phyloP scores from a whole-genome alignment of 2,888 invertebrate species.

The Lysandra coridon region DNA sequence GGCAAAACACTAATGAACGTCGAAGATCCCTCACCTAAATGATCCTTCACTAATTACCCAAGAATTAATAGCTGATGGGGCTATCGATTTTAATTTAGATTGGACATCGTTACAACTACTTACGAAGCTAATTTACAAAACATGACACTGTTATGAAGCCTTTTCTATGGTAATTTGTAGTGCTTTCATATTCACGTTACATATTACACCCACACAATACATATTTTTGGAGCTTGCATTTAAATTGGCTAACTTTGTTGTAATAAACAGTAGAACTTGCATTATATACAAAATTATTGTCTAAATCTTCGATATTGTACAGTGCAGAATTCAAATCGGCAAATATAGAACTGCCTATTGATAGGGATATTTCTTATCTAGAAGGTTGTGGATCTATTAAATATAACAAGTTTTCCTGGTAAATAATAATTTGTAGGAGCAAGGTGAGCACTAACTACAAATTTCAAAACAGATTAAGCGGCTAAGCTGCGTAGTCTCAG shows the following conservation, averaged over 20 bases:
- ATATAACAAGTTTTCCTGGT: background rate
- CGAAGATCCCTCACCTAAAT: background rate
- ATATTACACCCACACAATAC: no score
- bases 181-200: background rate
- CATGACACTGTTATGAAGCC: conserved; percentile 5
- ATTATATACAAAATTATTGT: background rate
- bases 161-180: background rate
- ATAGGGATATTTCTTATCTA: background rate
- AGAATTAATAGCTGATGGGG: conserved; percentile 5
- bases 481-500: conserved; percentile 6
- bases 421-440: conserved; percentile 8
- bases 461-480: conserved; percentile 12
- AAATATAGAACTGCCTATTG: background rate
- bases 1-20: background rate
- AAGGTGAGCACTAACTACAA: conserved; percentile 14
- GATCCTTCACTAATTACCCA: background rate
- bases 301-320: background rate
- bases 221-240: background rate
- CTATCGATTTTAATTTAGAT: conserved; percentile 7
- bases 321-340: background rate
- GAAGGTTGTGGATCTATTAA: background rate
- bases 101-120: conserved; percentile 2
- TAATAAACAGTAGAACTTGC: background rate
- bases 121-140: background rate
- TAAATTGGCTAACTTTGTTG: background rate